Percentiles rank a stretch among this genome's conserved stretches.
Evolutionary conservation across 92 coral and sea anemone species (phyloP).

Genomic region (Bergia sp.): DNA sequence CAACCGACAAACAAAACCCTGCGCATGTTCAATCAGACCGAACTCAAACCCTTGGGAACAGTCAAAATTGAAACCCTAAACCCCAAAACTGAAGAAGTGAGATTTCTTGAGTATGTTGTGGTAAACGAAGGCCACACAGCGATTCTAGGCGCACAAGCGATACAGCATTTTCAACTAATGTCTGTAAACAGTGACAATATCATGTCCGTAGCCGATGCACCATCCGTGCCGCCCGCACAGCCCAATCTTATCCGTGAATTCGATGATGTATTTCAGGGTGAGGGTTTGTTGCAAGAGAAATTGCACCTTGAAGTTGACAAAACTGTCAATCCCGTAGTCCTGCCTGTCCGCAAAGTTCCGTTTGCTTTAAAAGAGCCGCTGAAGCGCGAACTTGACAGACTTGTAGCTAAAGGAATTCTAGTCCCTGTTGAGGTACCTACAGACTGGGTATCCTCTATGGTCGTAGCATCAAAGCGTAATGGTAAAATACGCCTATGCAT

Average conservation of each 20-base stretch:
- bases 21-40: background rate
- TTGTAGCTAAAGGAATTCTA: constrained; percentile 17
- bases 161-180: constrained; percentile 56
- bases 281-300: constrained; percentile 47
- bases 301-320: constrained; percentile 45
- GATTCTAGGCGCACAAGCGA: constrained; percentile 47
- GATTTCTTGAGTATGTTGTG: constrained; percentile 18
- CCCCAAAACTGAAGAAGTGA: constrained; percentile 41
- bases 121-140: constrained; percentile 31
- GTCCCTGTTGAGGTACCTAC: constrained; percentile 30
- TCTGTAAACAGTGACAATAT: constrained; percentile 41
- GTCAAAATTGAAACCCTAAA: constrained; percentile 46
- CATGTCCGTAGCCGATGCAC: constrained; percentile 9
- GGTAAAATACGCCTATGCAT: constrained; percentile 46
- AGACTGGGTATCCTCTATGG: constrained; percentile 49
- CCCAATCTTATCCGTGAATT: constrained; percentile 39
- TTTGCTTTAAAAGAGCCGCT: constrained; percentile 50
- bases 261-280: constrained; percentile 56
- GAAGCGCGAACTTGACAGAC: constrained; percentile 29
- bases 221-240: background rate
- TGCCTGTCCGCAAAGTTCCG: constrained; percentile 43
- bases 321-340: constrained; percentile 41
- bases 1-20: background rate
- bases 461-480: constrained; percentile 34
- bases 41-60: constrained; percentile 53